Base-by-base conservation (phyloP, 2,888 invertebrate genomes). In the Flexamia atlantica region DNA sequence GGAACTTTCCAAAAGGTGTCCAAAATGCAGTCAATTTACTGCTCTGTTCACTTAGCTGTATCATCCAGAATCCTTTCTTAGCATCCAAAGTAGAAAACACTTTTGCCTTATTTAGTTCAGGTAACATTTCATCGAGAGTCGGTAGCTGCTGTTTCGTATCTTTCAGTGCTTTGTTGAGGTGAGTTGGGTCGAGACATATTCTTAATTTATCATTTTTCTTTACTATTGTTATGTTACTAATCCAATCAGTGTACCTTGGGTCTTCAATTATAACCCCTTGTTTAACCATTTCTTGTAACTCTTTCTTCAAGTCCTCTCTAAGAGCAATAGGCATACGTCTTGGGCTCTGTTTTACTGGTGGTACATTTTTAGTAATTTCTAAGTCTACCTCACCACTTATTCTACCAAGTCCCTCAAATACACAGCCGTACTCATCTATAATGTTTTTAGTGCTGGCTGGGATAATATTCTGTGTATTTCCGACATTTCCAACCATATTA, bases 1-100 rank as follows among this genome's bases (percentile, higher is more conserved):
- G 20, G 79, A 84, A 86, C 79, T 84, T 81, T 32, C 87, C 87
- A 81, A 83, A 87, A n/a, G 87, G 87, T 5, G 86, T 87, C 83
- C 85, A 86, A 72, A 87, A 87, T 20, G 84, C 85, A 0, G 87
- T 86, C 10, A 86, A 70, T 23, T 82, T 81, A 60, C 86, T 86
- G 76, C 85, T 85, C 36, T 87, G 84, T 57, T 87, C 85, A 25
- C 81, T 81, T 9, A 87, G 76, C 10, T 23, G 25, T n/a, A 60
- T 7, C 25, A 23, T n/a, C 60, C 60, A 60, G 23, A 60, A 60
- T 3, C 60, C 60, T n/a, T 60, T 57, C 28, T 83, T 85, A 1
- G 85, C 84, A 76, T 86, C 85, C n/a, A 86, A 17, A 23, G 82
- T 79, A 28, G 79, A 81, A 74, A 85, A 42, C 84, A 46, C 17